A percentile compares a stretch with the other conserved stretches of the same genome.
Evolutionary conservation across 2,113 vertebrate species (phyloP).

Genomic region (Siniperca chuatsi): DNA sequence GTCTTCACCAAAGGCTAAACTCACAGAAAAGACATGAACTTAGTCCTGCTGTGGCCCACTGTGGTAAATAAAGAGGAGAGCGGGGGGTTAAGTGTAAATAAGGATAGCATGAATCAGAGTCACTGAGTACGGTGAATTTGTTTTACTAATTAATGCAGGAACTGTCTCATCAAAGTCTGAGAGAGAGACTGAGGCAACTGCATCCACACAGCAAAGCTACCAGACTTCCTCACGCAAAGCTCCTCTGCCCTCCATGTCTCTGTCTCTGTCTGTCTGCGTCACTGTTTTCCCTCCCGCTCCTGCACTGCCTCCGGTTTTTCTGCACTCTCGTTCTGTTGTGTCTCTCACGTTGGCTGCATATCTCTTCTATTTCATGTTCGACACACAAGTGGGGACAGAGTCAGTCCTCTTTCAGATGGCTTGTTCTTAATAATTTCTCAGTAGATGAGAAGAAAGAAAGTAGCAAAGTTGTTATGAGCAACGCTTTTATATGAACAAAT

Average conservation of each 20-base stretch:
- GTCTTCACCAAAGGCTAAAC: neutral
- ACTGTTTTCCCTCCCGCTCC: neutral
- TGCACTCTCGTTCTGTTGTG: slow-evolving; percentile 14
- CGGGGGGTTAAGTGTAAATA: slow-evolving; percentile 25
- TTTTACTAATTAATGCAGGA: slow-evolving; percentile 62
- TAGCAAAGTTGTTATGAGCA: neutral
- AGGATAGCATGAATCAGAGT: slow-evolving; percentile 36
- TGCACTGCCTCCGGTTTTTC: slow-evolving; percentile 32
- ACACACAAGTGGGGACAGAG: slow-evolving; percentile 17
- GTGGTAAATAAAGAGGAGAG: neutral
- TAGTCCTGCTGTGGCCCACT: neutral
- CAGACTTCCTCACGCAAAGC: slow-evolving; percentile 8
- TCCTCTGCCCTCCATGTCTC: slow-evolving; percentile 42
- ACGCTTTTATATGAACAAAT: neutral
- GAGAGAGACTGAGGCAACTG: slow-evolving; percentile 18
- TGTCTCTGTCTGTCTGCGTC: slow-evolving; percentile 63
- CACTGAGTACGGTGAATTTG: slow-evolving; percentile 11
- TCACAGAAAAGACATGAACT: neutral
- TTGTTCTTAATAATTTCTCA: neutral
- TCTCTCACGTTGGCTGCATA: slow-evolving; percentile 8
- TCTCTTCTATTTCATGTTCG: slow-evolving; percentile 13
- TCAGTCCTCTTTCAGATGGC: slow-evolving; percentile 21
- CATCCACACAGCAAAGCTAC: slow-evolving; percentile 10
- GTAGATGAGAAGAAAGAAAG: neutral
- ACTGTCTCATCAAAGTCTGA: slow-evolving; percentile 52